Conservation (phyloP, 2,113 vertebrate species). For the Rhinoderma darwinii region DNA sequence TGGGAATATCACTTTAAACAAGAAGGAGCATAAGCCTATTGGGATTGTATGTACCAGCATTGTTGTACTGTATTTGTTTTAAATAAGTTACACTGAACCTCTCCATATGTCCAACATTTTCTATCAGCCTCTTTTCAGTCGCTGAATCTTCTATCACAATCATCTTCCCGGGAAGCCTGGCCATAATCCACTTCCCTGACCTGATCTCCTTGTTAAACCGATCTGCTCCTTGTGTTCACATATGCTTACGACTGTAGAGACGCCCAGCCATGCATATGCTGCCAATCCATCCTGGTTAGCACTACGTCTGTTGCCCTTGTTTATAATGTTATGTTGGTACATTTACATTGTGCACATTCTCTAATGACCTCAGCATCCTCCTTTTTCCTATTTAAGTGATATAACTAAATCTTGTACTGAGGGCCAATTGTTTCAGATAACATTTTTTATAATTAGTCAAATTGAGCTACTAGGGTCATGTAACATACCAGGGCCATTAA, state of each 20-base stretch:
- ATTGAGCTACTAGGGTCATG: too few relatives aligned
- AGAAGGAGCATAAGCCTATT: too few relatives aligned
- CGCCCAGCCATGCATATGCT: conserved; percentile 1
- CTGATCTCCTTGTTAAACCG: background rate
- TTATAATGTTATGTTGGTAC: background rate
- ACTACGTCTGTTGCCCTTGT: background rate
- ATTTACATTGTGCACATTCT: background rate
- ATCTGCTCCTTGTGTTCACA: background rate
- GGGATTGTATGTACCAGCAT: background rate
- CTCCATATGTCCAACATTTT: background rate
- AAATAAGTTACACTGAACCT: background rate
- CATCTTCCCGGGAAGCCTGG: background rate
- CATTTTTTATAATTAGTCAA: too few relatives aligned
- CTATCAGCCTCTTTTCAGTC: background rate
- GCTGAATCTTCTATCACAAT: background rate
- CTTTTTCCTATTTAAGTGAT: too few relatives aligned
- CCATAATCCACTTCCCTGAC: background rate
- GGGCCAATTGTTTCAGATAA: too few relatives aligned
- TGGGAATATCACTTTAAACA: too few relatives aligned
- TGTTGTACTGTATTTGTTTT: background rate
- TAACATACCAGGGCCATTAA: too few relatives aligned
- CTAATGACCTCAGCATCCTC: background rate
- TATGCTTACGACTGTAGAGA: background rate
- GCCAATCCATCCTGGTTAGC: background rate
- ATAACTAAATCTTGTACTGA: too few relatives aligned